Evolutionary conservation across 2,797 vertebrate genomes (phyloP), one percentile per base, ranked within the genome.

Genomic region (Rhynchonycteris naso): DNA sequence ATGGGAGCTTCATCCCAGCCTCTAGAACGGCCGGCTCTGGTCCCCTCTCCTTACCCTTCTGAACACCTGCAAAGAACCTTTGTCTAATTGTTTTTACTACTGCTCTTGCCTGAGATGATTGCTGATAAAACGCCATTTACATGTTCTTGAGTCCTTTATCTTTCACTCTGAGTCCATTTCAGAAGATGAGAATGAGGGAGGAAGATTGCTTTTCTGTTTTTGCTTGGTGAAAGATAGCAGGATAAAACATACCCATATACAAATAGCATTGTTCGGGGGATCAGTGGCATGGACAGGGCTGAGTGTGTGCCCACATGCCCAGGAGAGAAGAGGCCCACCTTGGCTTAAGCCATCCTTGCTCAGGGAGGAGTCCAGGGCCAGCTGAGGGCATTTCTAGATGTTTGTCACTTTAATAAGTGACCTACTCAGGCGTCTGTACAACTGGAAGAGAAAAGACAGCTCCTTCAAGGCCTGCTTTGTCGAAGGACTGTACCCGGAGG

Each of bases 111-210:
- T 69, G 30, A 80, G 75, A 24, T 83, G 15, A 43, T 83, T 35
- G 35, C 12, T 75, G 33, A 47, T 43, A 35, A 85, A 88, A 90
- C 38, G 18, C 78, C 71, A 68, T 50, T 30, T 30, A 4, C 0
- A n/a, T 74, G 85, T 65, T n/a, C 84, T 21, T 89, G 75, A 88
- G 52, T 63, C 47, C 76, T 84, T 88, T 35, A 50, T 65, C 93
- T 65, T 50, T 69, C 14, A 88, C 61, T 92, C 65, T 21, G 59
- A 94, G 33, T 71, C 65, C 5, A 9, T 86, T 82, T 90, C 47
- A 85, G 35, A 90, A n/a, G 38, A 65, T 68, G 85, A 54, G 80
- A 86, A 80, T 7, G 38, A 54, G 19, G 33, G 16, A 69, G 75
- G 43, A 58, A 6, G 2, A 19, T 38, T 59, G 5, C 43, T 75